Percentiles rank a stretch among this genome's conserved stretches.
These are phyloP conservation scores for Propithecus deckenii DNA, from an alignment of 2,797 vertebrate genomes.

Conservation along the genomic window DNA sequence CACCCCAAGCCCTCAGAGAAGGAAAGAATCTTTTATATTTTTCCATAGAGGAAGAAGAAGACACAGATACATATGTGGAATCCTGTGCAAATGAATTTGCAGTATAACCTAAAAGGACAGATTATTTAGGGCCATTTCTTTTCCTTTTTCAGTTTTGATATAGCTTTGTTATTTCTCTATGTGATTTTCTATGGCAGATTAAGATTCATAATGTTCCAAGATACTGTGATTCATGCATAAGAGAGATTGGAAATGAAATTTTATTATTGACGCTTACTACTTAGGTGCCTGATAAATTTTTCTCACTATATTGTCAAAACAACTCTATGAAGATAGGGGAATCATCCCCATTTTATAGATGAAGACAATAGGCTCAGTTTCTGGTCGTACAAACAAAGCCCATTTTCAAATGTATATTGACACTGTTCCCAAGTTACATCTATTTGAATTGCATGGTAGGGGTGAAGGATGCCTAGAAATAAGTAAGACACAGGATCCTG, in stretches of 20 bases:
- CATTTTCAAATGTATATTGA: background rate
- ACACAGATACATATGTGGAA: background rate
- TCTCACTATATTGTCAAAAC: background rate
- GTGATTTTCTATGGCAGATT: slow-evolving; percentile 38
- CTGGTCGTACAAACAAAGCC: background rate
- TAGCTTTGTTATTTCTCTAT: slow-evolving; percentile 27
- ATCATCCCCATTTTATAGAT: background rate
- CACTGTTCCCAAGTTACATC: background rate
- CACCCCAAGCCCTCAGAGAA: background rate
- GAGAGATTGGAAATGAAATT: slow-evolving; percentile 40
- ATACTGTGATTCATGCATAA: background rate
- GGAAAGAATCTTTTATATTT: background rate
- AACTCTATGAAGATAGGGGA: background rate
- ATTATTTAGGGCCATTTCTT: background rate
- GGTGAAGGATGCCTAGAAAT: background rate
- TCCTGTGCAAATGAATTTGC: background rate
- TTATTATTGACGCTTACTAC: background rate
- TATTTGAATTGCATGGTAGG: background rate
- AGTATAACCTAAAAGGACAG: background rate
- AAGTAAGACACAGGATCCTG: background rate
- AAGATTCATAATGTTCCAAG: slow-evolving; percentile 4
- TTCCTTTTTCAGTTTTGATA: slow-evolving; percentile 1
- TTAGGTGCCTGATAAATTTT: background rate
- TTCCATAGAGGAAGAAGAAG: background rate
- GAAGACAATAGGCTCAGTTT: background rate